These are phyloP conservation scores for Yponomeuta evonymella DNA, from an alignment of 2,888 invertebrate species.

Conservation along the genomic window DNA sequence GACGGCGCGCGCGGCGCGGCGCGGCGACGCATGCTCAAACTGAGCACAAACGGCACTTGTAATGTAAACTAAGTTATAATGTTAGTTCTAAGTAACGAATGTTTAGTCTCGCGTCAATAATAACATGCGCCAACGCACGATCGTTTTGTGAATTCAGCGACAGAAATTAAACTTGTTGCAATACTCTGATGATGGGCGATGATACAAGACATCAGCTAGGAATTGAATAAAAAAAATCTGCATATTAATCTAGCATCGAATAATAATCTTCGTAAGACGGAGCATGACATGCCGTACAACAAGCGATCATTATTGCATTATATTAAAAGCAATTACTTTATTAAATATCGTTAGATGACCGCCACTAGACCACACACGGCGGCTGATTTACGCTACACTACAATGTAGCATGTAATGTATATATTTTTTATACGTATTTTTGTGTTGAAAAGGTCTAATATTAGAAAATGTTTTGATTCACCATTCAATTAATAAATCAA, in stretches of 20 bases:
- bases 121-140: neutral
- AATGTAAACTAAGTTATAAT: constrained; percentile 1
- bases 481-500: too few relatives aligned
- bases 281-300: neutral
- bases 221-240: too few relatives aligned
- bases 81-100: neutral
- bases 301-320: neutral
- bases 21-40: neutral
- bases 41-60: neutral
- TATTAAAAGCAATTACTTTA: neutral
- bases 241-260: too few relatives aligned
- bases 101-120: neutral
- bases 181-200: too few relatives aligned
- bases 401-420: neutral
- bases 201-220: too few relatives aligned
- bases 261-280: neutral
- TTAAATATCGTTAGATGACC: neutral
- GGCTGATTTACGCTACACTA: neutral
- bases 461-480: too few relatives aligned
- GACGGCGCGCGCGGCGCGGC: neutral
- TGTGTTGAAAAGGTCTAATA: too few relatives aligned
- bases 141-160: neutral
- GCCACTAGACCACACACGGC: neutral
- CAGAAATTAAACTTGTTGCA: neutral
- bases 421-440: too few relatives aligned